phyloP scores from a whole-genome alignment of 2,797 vertebrate genomes.

The Paratrypauchen microcephalus region DNA sequence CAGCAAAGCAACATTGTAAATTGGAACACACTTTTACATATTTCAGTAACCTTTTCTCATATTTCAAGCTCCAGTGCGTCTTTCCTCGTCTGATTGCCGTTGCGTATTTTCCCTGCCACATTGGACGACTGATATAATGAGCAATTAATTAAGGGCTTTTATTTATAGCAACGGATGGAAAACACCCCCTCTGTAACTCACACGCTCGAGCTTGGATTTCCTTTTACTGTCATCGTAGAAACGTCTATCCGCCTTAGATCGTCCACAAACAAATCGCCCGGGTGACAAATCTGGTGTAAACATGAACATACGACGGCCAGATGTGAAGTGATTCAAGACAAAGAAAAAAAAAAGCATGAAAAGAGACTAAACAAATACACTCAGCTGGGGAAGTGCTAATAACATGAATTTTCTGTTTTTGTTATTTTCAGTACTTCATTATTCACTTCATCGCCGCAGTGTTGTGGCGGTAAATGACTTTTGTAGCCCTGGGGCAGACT shows the following conservation, averaged over 20 bases:
- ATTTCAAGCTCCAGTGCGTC: conserved; percentile 6
- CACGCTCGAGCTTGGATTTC: conserved; percentile 22
- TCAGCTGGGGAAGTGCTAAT: conserved; percentile 4
- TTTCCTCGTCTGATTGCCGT: conserved; percentile 35
- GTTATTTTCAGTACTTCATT: neutral
- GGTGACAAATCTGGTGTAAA: conserved; percentile 40
- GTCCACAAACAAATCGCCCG: conserved; percentile 16
- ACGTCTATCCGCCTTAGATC: conserved; percentile 8
- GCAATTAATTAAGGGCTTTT: conserved; percentile 42
- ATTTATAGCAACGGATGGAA: conserved; percentile 22
- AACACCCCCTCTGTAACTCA: conserved; percentile 22
- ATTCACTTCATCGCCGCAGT: neutral
- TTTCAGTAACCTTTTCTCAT: conserved; percentile 28
- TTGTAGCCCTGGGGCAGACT: neutral
- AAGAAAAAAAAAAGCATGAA: conserved; percentile 16
- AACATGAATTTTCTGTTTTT: neutral
- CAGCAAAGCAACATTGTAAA: neutral
- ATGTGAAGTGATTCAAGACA: conserved; percentile 42
- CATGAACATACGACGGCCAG: conserved; percentile 44
- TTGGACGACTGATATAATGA: conserved; percentile 48
- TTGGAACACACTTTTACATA: neutral
- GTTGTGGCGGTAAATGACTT: neutral
- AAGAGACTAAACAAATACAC: conserved; percentile 3
- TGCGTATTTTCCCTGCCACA: conserved; percentile 29
- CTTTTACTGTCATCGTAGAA: conserved; percentile 38